These are phyloP conservation scores for Sebastolobus alascanus DNA, from an alignment of 2,797 vertebrate species.

Conservation along the genomic window DNA sequence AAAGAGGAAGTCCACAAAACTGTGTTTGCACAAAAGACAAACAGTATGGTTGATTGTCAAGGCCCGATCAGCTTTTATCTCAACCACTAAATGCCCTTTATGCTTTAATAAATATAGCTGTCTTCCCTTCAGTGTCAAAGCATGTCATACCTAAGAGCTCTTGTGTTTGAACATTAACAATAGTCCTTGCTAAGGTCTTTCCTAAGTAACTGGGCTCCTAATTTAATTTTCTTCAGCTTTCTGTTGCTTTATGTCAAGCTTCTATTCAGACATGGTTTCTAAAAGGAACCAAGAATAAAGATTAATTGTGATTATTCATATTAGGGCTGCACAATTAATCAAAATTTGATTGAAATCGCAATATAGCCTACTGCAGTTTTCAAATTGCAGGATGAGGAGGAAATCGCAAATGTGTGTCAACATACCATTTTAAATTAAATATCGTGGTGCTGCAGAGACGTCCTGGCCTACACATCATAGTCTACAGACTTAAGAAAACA, in stretches of 20 bases:
- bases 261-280: not conserved
- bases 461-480: too few species aligned
- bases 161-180: not conserved
- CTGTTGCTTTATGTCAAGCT: not conserved
- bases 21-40: constrained; percentile 53
- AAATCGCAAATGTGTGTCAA: not conserved
- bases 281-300: not conserved
- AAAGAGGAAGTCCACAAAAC: constrained; percentile 66
- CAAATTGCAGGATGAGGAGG: too few species aligned
- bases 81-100: not conserved
- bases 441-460: too few species aligned
- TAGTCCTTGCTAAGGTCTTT: constrained; percentile 15
- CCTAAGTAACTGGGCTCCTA: not conserved
- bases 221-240: constrained; percentile 15
- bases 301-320: not conserved
- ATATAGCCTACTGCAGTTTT: too few species aligned
- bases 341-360: too few species aligned
- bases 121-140: not conserved
- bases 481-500: too few species aligned
- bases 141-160: constrained; percentile 11
- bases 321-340: not conserved
- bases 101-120: not conserved
- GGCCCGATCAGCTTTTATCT: constrained; percentile 1
- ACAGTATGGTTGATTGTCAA: not conserved
- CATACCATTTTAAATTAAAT: too few species aligned